Evolutionary conservation across 1,140 invertebrate species (phyloP).

Genomic region (Atopsyche davidsoni): DNA sequence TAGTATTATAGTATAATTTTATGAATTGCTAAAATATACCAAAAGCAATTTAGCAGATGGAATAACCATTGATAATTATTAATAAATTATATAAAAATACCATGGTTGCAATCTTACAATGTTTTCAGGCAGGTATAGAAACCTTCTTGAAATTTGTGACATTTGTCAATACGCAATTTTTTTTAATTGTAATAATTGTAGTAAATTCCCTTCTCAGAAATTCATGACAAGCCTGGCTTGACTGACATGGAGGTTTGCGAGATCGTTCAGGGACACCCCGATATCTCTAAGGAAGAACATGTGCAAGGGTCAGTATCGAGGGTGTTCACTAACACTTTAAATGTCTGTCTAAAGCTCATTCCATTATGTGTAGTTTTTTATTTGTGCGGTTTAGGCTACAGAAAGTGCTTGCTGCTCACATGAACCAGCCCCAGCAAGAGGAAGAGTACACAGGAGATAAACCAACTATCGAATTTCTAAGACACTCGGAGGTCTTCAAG

Average conservation of each 20-base stretch:
- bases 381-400: slow-evolving; percentile 31
- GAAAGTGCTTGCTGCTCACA: slow-evolving; percentile 37
- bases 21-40: too few relatives aligned
- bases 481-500: slow-evolving; percentile 63
- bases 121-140: too few relatives aligned
- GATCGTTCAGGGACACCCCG: slow-evolving; percentile 59
- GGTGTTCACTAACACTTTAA: slow-evolving; percentile 3
- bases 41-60: too few relatives aligned
- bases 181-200: too few relatives aligned
- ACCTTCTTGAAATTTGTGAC: too few relatives aligned
- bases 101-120: too few relatives aligned
- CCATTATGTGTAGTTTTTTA: too few relatives aligned
- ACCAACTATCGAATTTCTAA: slow-evolving; percentile 56
- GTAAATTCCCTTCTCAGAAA: slow-evolving; percentile 31
- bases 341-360: too few relatives aligned
- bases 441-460: slow-evolving; percentile 52
- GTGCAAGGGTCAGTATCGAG: slow-evolving; percentile 55
- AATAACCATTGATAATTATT: too few relatives aligned
- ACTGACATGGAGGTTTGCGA: slow-evolving; percentile 62
- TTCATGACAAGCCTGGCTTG: slow-evolving; percentile 42
- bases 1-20: too few relatives aligned
- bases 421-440: slow-evolving; percentile 33
- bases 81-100: too few relatives aligned
- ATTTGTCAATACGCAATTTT: too few relatives aligned
- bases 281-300: slow-evolving; percentile 58